phyloP scores from a whole-genome alignment of 2,113 vertebrate genomes.

The Trogon surrucura region DNA sequence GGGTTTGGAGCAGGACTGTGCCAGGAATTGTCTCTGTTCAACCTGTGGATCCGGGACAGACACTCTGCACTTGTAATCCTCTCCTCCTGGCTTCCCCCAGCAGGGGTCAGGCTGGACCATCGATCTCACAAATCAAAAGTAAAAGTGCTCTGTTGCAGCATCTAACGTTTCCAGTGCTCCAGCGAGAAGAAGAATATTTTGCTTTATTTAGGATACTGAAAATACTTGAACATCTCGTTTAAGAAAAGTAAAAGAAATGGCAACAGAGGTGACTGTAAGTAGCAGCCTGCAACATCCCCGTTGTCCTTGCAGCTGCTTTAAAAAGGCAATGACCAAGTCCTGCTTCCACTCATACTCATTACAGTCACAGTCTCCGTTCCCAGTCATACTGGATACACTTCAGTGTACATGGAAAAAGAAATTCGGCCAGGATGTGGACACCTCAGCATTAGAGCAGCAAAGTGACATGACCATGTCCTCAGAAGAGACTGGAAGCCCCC shows the following conservation, averaged over 20 bases:
- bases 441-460: not conserved
- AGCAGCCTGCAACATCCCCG: not conserved
- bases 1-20: fast-evolving
- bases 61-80: not conserved
- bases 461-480: not conserved
- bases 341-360: not conserved
- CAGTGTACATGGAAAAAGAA: not conserved
- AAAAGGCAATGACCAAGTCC: not conserved
- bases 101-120: constrained; percentile 51
- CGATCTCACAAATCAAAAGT: not conserved
- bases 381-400: not conserved
- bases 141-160: not conserved
- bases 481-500: not conserved
- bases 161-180: not conserved
- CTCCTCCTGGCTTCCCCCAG: constrained; percentile 15
- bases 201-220: not conserved
- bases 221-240: not conserved
- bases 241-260: not conserved
- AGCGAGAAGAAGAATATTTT: not conserved
- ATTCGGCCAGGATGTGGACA: not conserved
- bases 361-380: not conserved
- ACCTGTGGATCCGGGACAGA: not conserved
- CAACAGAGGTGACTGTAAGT: not conserved
- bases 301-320: not conserved
- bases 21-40: not conserved